phyloP scores from a whole-genome alignment of 2,113 vertebrate genomes.

The Dendropsophus ebraccatus region DNA sequence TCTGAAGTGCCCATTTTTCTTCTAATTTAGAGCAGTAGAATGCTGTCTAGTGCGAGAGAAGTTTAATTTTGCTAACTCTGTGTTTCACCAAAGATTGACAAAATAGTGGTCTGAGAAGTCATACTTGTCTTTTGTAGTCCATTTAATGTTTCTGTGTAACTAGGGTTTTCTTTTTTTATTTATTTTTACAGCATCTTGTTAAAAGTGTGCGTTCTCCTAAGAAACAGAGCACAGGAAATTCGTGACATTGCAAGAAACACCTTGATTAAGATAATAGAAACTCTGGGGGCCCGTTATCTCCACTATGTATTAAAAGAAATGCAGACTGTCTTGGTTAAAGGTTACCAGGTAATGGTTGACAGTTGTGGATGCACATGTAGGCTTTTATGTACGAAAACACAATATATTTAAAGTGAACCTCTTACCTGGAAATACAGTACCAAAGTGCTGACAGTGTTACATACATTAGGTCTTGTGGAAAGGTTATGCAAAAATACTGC shows the following conservation, averaged over 20 bases:
- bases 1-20: no score
- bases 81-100: no score
- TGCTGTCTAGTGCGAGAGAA: no score
- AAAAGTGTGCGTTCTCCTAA: slow-evolving; percentile 90
- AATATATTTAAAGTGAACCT: no score
- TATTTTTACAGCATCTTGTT: slow-evolving; percentile 82
- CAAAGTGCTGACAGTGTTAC: no score
- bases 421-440: no score
- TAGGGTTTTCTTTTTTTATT: neutral
- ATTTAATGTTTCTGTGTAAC: neutral
- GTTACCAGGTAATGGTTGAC: slow-evolving; percentile 85
- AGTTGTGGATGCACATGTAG: neutral
- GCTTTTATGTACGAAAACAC: neutral
- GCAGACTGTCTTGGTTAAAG: slow-evolving; percentile 84
- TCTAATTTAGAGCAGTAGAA: no score
- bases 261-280: slow-evolving; percentile 88
- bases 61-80: no score
- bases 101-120: neutral
- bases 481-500: no score
- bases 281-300: slow-evolving; percentile 84
- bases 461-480: no score
- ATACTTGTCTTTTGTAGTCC: neutral
- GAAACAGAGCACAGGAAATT: slow-evolving; percentile 93
- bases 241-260: slow-evolving; percentile 90
- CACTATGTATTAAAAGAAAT: slow-evolving; percentile 92